Base-by-base conservation (phyloP, 2,888 invertebrate species). In the Clusia tigrina region DNA sequence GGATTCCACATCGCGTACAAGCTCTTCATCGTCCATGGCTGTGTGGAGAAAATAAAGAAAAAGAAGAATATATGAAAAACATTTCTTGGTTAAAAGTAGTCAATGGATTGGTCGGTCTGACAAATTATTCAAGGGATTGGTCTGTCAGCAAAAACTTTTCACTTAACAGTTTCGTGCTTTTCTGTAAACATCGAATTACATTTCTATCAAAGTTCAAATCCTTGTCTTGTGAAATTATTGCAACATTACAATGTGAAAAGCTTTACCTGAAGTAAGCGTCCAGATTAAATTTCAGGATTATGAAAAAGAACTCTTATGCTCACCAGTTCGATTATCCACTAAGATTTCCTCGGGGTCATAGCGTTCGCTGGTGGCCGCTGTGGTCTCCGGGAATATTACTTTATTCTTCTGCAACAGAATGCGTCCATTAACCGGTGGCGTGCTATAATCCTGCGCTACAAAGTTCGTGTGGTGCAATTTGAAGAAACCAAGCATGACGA, bases 1-100 rank as follows among this genome's bases (percentile, higher is more conserved):
- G 15, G 89, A 88, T 81, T 93, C 92, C 62, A 94, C 91, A 78
- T 93, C 92, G 63, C 88, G 89, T 58, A 92, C 89, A 69, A 92
- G 85, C 80, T 90, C 89, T 61, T 91, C 91, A 79, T 95, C 94
- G 58, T 84, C 84, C 80, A 84, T 83, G 64, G 79, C 83, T 81
- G 62, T 12, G n/a, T n/a, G n/a, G 48, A 58, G 12, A 24, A 23
- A 23, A 32, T 38, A 32, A 26, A n/a, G n/a, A 58, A 54, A 15
- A 25, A 18, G 48, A 12, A 23, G 32, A 17, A n/a, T 6, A n/a
- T n/a, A 23, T 2, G 23, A 25, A 58, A 58, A 23, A 55, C 15
- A 23, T n/a, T n/a, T n/a, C n/a, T n/a, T n/a, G n/a, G n/a, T n/a
- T n/a, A n/a, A n/a, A n/a, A n/a, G n/a, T n/a, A n/a, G n/a, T n/a